Base-by-base conservation (phyloP, 2,888 invertebrate genomes). In the Pyrrhosoma nymphula region DNA sequence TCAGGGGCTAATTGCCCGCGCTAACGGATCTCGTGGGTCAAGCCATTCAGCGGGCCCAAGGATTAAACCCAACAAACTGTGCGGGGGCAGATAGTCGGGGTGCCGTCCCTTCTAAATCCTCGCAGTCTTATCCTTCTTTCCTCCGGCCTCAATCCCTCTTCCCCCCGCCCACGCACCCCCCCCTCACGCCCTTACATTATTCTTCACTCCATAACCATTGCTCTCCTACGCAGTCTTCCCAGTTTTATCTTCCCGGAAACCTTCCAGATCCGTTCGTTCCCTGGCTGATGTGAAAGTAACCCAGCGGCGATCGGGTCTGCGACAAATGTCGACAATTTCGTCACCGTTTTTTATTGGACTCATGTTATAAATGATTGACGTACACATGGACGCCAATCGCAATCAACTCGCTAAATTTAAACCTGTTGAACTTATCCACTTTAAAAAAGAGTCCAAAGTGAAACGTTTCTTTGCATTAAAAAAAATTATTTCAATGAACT, bases 21-120 rank as follows among this genome's bases (percentile, higher is more conserved):
- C 39, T 69, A 93, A 39, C 69, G 89, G 89, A 89, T 89, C 47
- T n/a, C 89, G 26, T 16, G 89, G 56, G 89, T 56, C 89, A n/a
- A 93, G 93, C 93, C 69, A 93, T 93, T 93, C 69, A 93, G 69
- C 93, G 93, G 93, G 47, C 47, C 26, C 47, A 26, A 93, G 93
- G 69, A 69, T 93, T 69, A 69, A 47, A 69, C 93, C 69, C 93
- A 56, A 89, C 89, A 56, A 89, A 89, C 89, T 56, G 63, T 47
- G 75, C 47, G 91, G 91, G 39, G 63, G 91, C 63, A 69, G 93
- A 93, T 69, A 93, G 60, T 91, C 23, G 91, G 23, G 10, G 56
- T 8, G 16, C 91, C 91, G 35, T 39, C 55, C 93, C 47, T 69
- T 26, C 93, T 26, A 69, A 47, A 93, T 60, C 91, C 91, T 60